Base-by-base conservation (phyloP, 2,888 invertebrate genomes). In the Pogonocherus hispidulus region DNA sequence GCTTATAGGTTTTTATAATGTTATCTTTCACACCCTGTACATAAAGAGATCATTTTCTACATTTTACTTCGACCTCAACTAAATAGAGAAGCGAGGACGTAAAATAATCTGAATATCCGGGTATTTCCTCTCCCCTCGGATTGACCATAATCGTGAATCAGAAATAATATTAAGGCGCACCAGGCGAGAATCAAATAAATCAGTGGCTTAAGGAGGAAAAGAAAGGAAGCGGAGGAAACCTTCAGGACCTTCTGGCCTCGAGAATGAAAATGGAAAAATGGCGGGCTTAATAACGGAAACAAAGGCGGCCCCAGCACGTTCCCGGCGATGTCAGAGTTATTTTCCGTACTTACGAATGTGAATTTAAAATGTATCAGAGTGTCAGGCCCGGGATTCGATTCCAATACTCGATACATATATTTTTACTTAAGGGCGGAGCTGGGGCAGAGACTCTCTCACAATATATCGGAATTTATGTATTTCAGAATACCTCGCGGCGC, bases 381-480 rank as follows among this genome's bases (percentile, higher is more conserved):
- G 84, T 82, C 83, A 81, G 81, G 80, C 79, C 72, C 80, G 79
- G 83, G 83, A 83, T 84, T 84, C 84, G 83, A 83, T 84, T 84
- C 83, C 84, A 83, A 83, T 83, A 80, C 81, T 81, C 83, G 83
- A 85, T 85, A 86, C 86, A 86, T 82, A 86, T 85, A 85, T 86
- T 85, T 85, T 85, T 85, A 86, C 85, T 86, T 85, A 85, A 84
- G 84, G 82, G 83, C 78, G 81, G 80, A 81, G 79, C 81, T 74
- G 78, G 79, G 79, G 79, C 75, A 78, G 72, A 75, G 74, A 76
- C 78, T 78, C 79, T 76, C 79, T 77, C 79, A 79, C 80, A 81
- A 83, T 81, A 81, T 84, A 85, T 83, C 76, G 84, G 81, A 84
- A 85, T 85, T 85, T 85, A 85, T 84, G 84, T 83, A 83, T 84